These are phyloP conservation scores for Troglohyphantes excavatus DNA, from an alignment of 2,888 invertebrate species.

Conservation along the genomic window DNA sequence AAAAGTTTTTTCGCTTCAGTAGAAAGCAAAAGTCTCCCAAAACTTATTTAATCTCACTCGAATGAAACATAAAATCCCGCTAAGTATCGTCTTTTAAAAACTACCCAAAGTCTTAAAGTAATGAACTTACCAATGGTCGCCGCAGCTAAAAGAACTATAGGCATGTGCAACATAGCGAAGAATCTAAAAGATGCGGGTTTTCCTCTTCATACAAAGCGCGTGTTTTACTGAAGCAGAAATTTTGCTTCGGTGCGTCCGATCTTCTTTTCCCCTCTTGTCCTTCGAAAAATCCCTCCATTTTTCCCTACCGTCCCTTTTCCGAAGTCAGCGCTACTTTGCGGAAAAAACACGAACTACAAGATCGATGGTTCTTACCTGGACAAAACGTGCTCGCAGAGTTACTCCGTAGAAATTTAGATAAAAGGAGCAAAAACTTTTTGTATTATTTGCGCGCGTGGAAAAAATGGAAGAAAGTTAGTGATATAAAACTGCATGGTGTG, in stretches of 20 bases:
- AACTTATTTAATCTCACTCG: background rate
- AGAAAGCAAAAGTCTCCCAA: background rate
- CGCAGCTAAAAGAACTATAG: slow-evolving; percentile 39
- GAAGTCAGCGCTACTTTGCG: slow-evolving; percentile 53
- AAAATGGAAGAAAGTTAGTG: slow-evolving; percentile 72
- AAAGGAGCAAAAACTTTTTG: slow-evolving; percentile 77
- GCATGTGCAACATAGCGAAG: slow-evolving; percentile 74
- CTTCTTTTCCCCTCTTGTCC: slow-evolving; percentile 51
- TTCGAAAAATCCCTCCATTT: slow-evolving; percentile 36
- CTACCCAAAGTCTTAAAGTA: background rate
- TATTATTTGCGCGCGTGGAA: slow-evolving; percentile 76
- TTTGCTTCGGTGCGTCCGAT: slow-evolving; percentile 55
- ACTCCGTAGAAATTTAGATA: slow-evolving; percentile 76
- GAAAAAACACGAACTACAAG: slow-evolving; percentile 54
- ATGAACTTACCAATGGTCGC: slow-evolving; percentile 53
- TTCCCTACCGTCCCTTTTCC: slow-evolving; percentile 55
- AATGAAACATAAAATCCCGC: background rate
- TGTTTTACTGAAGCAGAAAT: slow-evolving; percentile 78
- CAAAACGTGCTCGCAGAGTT: slow-evolving; percentile 68
- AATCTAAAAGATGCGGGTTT: slow-evolving; percentile 73
- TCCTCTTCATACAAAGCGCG: slow-evolving; percentile 74
- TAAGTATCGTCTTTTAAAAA: background rate
- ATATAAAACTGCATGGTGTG: slow-evolving; percentile 58
- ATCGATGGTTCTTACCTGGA: slow-evolving; percentile 76
- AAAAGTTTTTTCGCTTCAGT: background rate